These are phyloP conservation scores for Pempheris klunzingeri DNA, from an alignment of 2,797 vertebrate species.

Conservation along the genomic window DNA sequence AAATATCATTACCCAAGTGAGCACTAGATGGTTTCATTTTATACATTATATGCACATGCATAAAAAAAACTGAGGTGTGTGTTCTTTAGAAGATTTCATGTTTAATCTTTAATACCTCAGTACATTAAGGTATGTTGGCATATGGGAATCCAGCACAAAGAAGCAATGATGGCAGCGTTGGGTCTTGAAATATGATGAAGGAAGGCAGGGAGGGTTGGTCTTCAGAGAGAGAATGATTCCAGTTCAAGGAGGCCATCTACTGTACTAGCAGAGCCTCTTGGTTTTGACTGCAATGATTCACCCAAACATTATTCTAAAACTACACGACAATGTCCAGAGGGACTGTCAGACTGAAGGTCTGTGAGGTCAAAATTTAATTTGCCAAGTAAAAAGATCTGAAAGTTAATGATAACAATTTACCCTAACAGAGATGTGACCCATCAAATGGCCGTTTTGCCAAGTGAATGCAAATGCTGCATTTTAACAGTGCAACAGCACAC, in stretches of 20 bases:
- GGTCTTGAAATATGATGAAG: neutral
- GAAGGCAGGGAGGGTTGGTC: neutral
- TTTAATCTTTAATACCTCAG: slow-evolving; percentile 3
- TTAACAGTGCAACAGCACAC: neutral
- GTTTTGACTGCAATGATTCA: neutral
- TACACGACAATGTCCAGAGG: neutral
- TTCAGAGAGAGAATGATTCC: neutral
- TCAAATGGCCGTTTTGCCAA: neutral
- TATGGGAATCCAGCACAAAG: neutral
- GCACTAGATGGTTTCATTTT: slow-evolving; percentile 29
- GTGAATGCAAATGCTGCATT: neutral
- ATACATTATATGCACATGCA: slow-evolving; percentile 20
- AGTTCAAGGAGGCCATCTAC: neutral
- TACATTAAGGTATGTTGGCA: neutral
- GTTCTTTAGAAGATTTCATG: neutral
- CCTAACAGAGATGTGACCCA: neutral
- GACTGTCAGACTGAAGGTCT: neutral
- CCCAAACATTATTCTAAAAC: neutral
- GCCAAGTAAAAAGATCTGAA: neutral
- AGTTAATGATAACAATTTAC: neutral
- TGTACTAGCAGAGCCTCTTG: neutral
- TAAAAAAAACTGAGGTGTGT: slow-evolving; percentile 1
- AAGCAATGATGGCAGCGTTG: neutral
- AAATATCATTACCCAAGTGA: slow-evolving; percentile 36
- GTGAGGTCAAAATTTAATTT: neutral